Evolutionary conservation across 2,113 vertebrate species (phyloP).

Genomic region (Eolophus roseicapilla): DNA sequence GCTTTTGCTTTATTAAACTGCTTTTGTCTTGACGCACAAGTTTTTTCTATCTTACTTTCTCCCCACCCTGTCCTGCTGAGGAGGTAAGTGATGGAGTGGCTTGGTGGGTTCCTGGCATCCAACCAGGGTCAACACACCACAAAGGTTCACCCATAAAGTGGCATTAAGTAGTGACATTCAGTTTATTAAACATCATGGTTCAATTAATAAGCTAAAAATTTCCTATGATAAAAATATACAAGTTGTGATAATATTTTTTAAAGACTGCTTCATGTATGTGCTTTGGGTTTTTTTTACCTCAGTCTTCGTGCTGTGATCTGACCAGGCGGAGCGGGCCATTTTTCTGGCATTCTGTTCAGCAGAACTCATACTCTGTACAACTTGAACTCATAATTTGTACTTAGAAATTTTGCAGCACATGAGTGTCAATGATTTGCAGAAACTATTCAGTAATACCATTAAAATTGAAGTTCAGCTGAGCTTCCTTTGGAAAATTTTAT

Average conservation of each 20-base stretch:
- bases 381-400: background rate
- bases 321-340: background rate
- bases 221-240: background rate
- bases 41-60: background rate
- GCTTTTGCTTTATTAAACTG: background rate
- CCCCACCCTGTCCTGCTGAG: background rate
- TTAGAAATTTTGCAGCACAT: background rate
- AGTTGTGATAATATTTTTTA: background rate
- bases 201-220: background rate
- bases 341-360: background rate
- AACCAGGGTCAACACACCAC: background rate
- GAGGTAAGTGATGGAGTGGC: background rate
- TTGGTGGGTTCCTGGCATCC: background rate
- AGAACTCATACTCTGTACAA: background rate
- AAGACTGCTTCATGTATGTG: background rate
- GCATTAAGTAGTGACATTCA: background rate
- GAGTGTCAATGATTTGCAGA: background rate
- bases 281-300: background rate
- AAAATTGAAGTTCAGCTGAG: background rate
- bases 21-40: background rate
- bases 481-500: constrained; percentile 11
- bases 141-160: background rate
- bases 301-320: background rate
- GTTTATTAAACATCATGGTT: background rate
- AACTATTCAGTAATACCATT: background rate